Percentiles rank a stretch among this genome's conserved stretches.
These are phyloP conservation scores for Cyaniris semiargus DNA, from an alignment of 2,888 invertebrate species.

Conservation along the genomic window DNA sequence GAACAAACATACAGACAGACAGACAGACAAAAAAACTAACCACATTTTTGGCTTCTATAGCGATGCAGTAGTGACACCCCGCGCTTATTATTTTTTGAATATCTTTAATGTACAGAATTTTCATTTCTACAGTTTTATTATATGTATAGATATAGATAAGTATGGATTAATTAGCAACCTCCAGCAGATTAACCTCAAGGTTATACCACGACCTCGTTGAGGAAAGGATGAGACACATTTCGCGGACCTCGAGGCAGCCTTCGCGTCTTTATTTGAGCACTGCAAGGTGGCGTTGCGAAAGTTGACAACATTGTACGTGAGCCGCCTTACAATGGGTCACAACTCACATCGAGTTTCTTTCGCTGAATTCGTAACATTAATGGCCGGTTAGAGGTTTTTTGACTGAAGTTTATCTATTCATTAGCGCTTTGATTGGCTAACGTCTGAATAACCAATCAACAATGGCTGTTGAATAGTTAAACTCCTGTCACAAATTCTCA, in stretches of 20 bases:
- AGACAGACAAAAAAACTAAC: too few relatives aligned
- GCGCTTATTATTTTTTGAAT: too few relatives aligned
- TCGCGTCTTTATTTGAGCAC: conserved; percentile 67
- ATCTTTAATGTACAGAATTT: too few relatives aligned
- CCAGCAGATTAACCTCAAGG: not conserved
- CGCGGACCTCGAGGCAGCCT: conserved; percentile 57
- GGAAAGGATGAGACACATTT: conserved; percentile 21
- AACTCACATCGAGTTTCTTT: conserved; percentile 60
- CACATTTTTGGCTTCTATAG: too few relatives aligned
- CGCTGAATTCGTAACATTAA: conserved; percentile 50
- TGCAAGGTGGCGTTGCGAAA: conserved; percentile 77
- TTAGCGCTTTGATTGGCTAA: too few relatives aligned
- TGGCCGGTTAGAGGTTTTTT: conserved; percentile 43
- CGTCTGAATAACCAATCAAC: too few relatives aligned
- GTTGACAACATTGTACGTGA: conserved; percentile 75
- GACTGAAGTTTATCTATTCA: conserved; percentile 49
- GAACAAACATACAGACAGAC: too few relatives aligned
- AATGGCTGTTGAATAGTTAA: too few relatives aligned
- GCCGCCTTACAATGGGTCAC: conserved; percentile 59
- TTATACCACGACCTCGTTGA: not conserved
- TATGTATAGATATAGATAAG: too few relatives aligned
- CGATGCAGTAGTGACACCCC: too few relatives aligned
- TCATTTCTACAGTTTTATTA: too few relatives aligned
- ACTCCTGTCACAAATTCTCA: too few relatives aligned
- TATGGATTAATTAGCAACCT: not conserved